Evolutionary conservation across 2,888 invertebrate species (phyloP).

Genomic region (Noctua fimbriata): DNA sequence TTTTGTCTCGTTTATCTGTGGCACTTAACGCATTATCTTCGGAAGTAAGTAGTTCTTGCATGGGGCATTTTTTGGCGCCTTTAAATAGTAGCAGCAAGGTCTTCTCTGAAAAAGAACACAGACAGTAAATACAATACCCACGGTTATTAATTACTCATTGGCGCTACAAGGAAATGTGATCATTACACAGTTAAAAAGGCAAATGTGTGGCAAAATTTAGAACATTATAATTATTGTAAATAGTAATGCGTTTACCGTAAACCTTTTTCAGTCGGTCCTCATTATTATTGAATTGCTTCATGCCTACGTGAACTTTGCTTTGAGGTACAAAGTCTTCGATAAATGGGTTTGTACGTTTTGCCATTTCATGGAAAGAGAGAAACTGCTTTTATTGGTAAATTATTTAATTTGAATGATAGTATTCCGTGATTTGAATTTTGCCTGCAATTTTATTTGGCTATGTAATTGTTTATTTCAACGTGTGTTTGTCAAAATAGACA

Average conservation of each 20-base stretch:
- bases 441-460: conserved; percentile 39
- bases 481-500: conserved; percentile 12
- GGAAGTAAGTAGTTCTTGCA: conserved; percentile 50
- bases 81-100: conserved; percentile 81
- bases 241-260: conserved; percentile 73
- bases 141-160: neutral
- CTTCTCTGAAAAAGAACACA: conserved; percentile 76
- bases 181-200: neutral
- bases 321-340: conserved; percentile 84
- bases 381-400: neutral
- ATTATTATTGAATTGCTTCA: conserved; percentile 86
- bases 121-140: neutral
- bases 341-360: conserved; percentile 86
- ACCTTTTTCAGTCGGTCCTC: conserved; percentile 84
- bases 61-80: conserved; percentile 80
- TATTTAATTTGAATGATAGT: neutral
- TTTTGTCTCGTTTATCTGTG: conserved; percentile 74
- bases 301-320: conserved; percentile 84
- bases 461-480: conserved; percentile 42
- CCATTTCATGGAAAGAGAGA: conserved; percentile 71
- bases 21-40: conserved; percentile 38
- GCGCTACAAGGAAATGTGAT: neutral
- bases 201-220: neutral
- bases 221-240: neutral
- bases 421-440: conserved; percentile 40